Evolutionary conservation across 2,113 vertebrate species (phyloP).

Genomic region (Gallinago undulata): DNA sequence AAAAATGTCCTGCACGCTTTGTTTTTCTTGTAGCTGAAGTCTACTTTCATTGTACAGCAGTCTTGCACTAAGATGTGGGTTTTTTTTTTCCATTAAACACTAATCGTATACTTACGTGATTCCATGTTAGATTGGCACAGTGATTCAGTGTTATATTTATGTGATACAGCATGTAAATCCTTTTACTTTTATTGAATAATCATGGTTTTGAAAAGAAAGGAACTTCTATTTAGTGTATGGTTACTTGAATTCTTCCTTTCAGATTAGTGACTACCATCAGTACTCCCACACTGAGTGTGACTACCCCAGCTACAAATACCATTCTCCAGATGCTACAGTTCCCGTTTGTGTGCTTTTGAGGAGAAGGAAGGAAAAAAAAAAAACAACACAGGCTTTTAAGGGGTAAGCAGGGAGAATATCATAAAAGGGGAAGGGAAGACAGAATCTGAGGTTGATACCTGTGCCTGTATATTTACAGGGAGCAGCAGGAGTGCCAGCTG

Average conservation of each 20-base stretch:
- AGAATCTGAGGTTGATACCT: neutral
- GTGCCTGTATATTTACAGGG: neutral
- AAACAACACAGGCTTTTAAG: neutral
- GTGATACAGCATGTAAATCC: conserved; percentile 9
- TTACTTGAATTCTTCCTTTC: conserved; percentile 48
- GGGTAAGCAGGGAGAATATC: neutral
- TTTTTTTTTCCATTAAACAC: neutral
- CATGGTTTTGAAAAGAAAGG: conserved; percentile 11
- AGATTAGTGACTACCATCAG: conserved; percentile 31
- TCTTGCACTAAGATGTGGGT: neutral
- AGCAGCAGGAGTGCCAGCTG: neutral
- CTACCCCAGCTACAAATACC: conserved; percentile 47
- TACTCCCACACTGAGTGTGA: conserved; percentile 43
- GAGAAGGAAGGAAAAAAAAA: neutral
- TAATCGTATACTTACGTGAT: neutral
- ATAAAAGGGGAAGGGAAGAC: neutral
- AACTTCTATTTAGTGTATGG: neutral
- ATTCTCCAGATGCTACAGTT: conserved; percentile 42
- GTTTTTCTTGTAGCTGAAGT: neutral
- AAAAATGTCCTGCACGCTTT: neutral
- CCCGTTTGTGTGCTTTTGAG: conserved; percentile 18
- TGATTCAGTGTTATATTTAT: neutral
- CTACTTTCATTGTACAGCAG: neutral
- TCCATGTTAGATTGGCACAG: neutral
- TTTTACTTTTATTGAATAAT: conserved; percentile 22